Evolutionary conservation across 92 coral and sea anemone genomes (phyloP), one percentile per base, ranked within the genome.

Genomic region (Siderastrea siderea): DNA sequence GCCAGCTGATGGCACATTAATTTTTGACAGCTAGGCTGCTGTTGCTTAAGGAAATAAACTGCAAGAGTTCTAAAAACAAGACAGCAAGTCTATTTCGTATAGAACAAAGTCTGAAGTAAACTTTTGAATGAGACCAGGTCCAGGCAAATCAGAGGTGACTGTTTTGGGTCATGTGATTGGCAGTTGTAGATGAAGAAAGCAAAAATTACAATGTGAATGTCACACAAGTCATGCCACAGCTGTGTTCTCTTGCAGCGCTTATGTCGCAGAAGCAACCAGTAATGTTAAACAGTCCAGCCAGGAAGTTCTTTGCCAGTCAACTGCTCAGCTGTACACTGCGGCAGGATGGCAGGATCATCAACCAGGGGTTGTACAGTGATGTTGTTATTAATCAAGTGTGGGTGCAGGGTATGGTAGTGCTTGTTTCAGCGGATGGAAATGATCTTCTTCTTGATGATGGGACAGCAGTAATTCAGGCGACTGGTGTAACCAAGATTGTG

Each of bases 391-490:
- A 16, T 67, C 98, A 95, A 89, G 92, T 93, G 10, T 95, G 98
- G 98, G 48, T 91, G 66, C 98, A 95, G 74, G 98, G 98, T 1
- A 64, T 84, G 3, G 92, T 93, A 0, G 93, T 92, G 17, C 84
- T 78, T 19, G 90, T 87, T 6, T 78, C 91, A 7, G 84, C 78
- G 47, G 92, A 95, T 86, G 91, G 92, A 2, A 84, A 87, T 91
- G 95, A 88, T 49, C 62, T 95, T 14, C 54, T 95, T n/a, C 73
- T 95, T 8, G 98, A 95, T 77, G 98, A 95, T 80, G 98, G 98
- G 0, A 95, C 98, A 38, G 98, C 95, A 38, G 65, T 91, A 43
- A 79, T 80, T 11, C 90, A 91, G 16, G 90, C 81, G 3, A 93
- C 93, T 53, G 98, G 96, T 43, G 84, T 93, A 13, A 86, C 75